A percentile compares a stretch with the other conserved stretches of the same genome.
phyloP scores from a whole-genome alignment of 2,888 invertebrate species.

The Rosalia funebris region DNA sequence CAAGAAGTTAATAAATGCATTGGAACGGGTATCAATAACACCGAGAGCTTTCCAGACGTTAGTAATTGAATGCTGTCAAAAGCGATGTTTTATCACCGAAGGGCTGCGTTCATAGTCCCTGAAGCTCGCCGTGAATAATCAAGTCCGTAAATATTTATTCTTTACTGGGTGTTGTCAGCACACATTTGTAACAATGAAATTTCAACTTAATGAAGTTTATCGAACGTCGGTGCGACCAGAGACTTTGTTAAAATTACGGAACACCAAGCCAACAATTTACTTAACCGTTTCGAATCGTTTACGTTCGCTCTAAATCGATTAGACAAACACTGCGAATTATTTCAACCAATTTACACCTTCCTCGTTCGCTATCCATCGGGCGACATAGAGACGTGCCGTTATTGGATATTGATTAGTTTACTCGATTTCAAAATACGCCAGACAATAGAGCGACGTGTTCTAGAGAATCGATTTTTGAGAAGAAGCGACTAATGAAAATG shows the following conservation, averaged over 20 bases:
- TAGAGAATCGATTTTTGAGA: too few relatives aligned
- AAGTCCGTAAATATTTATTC: slow-evolving; percentile 40
- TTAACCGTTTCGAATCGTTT: slow-evolving; percentile 34
- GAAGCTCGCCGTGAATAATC: slow-evolving; percentile 30
- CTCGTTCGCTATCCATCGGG: slow-evolving; percentile 13
- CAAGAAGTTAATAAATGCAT: not conserved
- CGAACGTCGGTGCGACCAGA: slow-evolving; percentile 36
- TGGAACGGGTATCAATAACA: not conserved
- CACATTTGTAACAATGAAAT: slow-evolving; percentile 38
- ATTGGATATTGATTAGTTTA: slow-evolving; percentile 17
- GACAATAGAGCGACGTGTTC: too few relatives aligned
- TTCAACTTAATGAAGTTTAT: slow-evolving; percentile 40
- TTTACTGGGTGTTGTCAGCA: slow-evolving; percentile 36
- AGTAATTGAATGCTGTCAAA: slow-evolving; percentile 1
- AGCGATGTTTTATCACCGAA: slow-evolving; percentile 3
- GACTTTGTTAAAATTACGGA: slow-evolving; percentile 37
- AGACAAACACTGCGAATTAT: slow-evolving; percentile 32
- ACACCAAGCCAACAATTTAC: slow-evolving; percentile 35
- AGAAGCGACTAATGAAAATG: too few relatives aligned
- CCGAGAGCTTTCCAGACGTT: not conserved
- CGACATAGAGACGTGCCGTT: slow-evolving; percentile 3
- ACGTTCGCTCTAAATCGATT: slow-evolving; percentile 34
- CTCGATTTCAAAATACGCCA: slow-evolving; percentile 5
- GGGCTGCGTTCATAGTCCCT: slow-evolving; percentile 2
- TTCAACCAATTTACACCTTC: slow-evolving; percentile 25